Percentiles rank a stretch among this genome's conserved stretches.
Evolutionary conservation across 1,140 invertebrate genomes (phyloP).

Genomic region (Drosophila pseudoobscura): DNA sequence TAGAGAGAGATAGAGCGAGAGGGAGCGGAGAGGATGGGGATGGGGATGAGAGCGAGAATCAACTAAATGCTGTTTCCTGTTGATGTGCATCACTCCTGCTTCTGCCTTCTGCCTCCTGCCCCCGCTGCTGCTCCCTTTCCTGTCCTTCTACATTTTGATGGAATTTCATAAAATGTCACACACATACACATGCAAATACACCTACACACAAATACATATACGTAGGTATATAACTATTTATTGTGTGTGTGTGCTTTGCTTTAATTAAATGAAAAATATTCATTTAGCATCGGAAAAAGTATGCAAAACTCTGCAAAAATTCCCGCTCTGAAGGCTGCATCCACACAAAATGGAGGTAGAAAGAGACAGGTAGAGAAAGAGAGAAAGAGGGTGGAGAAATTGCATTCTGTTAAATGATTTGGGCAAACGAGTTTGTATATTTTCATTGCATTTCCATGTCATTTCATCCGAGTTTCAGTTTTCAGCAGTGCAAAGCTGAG

Average conservation of each 20-base stretch:
- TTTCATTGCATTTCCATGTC: constrained; percentile 37
- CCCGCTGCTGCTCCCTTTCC: too few species aligned
- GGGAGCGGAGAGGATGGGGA: too few species aligned
- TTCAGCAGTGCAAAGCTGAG: too few species aligned
- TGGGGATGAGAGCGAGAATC: neutral
- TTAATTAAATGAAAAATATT: constrained; percentile 37
- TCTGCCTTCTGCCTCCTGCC: too few species aligned
- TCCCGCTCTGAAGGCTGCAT: constrained; percentile 1
- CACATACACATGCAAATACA: neutral
- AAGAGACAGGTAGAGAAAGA: neutral
- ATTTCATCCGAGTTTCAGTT: constrained; percentile 10
- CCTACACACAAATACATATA: neutral
- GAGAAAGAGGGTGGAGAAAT: neutral
- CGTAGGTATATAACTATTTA: neutral
- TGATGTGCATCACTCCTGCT: too few species aligned
- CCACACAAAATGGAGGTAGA: neutral
- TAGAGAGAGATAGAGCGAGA: too few species aligned
- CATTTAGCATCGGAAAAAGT: constrained; percentile 20
- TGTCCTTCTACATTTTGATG: too few species aligned
- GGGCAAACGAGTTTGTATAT: neutral
- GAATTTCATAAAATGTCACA: constrained; percentile 1
- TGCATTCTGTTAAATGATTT: constrained; percentile 51
- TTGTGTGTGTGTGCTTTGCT: constrained; percentile 11
- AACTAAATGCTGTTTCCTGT: neutral
- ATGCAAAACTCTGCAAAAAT: constrained; percentile 27